A percentile compares a stretch with the other conserved stretches of the same genome.
Evolutionary conservation across 2,888 invertebrate genomes (phyloP).

Genomic region (Tupiocoris notatus): DNA sequence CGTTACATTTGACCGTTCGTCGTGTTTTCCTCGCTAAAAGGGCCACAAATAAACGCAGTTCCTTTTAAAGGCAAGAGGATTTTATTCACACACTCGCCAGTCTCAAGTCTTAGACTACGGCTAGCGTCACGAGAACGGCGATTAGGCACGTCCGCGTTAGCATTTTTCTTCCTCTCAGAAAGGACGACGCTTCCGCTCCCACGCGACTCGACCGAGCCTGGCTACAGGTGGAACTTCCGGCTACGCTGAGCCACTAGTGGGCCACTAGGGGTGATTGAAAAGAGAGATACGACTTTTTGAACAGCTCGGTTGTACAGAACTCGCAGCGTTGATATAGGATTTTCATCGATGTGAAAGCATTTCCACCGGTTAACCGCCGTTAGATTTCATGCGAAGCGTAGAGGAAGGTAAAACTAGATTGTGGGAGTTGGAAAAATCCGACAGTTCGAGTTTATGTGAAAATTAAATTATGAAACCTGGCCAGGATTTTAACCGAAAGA

Average conservation of each 20-base stretch:
- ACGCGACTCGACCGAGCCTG: conserved; percentile 1
- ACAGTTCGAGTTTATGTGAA: too few relatives aligned
- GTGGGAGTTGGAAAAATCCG: too few relatives aligned
- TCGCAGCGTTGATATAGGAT: background rate
- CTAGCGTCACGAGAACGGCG: background rate
- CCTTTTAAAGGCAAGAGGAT: background rate
- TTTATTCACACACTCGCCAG: background rate
- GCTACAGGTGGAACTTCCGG: conserved; percentile 27
- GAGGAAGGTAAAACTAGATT: too few relatives aligned
- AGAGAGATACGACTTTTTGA: background rate
- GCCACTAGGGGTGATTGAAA: background rate
- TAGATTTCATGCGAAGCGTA: too few relatives aligned
- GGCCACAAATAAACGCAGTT: background rate
- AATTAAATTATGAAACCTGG: too few relatives aligned
- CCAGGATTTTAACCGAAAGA: too few relatives aligned
- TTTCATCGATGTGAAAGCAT: background rate
- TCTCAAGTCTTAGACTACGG: too few relatives aligned
- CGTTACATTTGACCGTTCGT: background rate
- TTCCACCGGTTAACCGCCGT: too few relatives aligned
- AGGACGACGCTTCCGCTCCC: conserved; percentile 6
- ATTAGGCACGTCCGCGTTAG: background rate
- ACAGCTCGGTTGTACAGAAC: background rate
- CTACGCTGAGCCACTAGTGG: background rate
- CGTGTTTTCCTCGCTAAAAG: background rate
- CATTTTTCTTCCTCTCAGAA: background rate